phyloP scores from a whole-genome alignment of 2,113 vertebrate species.

The Salvelinus sp. region DNA sequence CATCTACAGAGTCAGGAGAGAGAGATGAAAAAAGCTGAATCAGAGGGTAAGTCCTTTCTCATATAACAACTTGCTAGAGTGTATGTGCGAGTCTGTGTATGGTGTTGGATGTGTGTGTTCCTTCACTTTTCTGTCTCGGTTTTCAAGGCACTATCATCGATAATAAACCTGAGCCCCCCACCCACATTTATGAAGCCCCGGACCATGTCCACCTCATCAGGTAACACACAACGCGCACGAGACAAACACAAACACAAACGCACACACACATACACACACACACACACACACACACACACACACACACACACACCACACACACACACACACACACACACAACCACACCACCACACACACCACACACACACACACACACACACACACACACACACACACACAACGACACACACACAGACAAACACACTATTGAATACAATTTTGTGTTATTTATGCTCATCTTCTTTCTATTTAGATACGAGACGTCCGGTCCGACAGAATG shows the following conservation, averaged over 20 bases:
- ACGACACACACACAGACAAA: not conserved
- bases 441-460: not conserved
- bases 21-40: constrained; percentile 91
- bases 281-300: too few relatives aligned
- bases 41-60: constrained; percentile 77
- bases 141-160: constrained; percentile 89
- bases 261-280: too few relatives aligned
- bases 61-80: not conserved
- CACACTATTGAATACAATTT: not conserved
- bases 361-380: too few relatives aligned
- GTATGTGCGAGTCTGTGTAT: not conserved
- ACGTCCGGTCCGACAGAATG: constrained; percentile 66
- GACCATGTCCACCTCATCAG: constrained; percentile 88
- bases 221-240: constrained; percentile 60
- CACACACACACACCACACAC: too few relatives aligned
- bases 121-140: constrained; percentile 39
- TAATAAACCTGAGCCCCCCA: constrained; percentile 78
- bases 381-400: too few relatives aligned
- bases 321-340: too few relatives aligned
- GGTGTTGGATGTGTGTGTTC: not conserved
- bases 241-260: too few relatives aligned
- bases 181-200: constrained; percentile 81
- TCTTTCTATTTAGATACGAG: constrained; percentile 58
- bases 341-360: too few relatives aligned
- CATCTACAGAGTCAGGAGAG: constrained; percentile 80